Evolutionary conservation across 2,888 invertebrate species (phyloP).

Genomic region (Sabatieria punctata): DNA sequence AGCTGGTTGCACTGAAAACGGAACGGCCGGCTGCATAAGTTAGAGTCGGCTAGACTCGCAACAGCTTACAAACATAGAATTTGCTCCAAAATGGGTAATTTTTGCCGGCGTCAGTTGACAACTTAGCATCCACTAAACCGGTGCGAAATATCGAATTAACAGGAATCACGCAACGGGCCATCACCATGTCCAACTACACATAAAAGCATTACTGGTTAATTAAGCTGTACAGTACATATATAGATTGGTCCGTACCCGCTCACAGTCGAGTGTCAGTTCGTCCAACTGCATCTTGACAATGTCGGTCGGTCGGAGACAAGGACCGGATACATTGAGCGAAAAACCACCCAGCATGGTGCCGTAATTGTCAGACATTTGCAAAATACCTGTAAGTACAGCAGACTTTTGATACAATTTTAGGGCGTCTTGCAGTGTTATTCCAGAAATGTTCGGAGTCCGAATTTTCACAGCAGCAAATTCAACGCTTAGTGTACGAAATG

Average conservation of each 20-base stretch:
- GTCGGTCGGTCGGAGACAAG: constrained; percentile 61
- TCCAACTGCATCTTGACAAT: constrained; percentile 46
- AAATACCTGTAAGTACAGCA: not conserved
- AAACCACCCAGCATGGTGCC: constrained; percentile 84
- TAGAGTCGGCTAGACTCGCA: too few species aligned
- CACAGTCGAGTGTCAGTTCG: not conserved
- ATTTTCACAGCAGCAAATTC: too few species aligned
- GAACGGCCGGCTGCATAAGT: too few species aligned
- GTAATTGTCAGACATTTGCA: constrained; percentile 1
- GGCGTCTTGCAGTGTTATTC: too few species aligned
- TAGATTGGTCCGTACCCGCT: not conserved
- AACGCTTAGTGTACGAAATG: too few species aligned
- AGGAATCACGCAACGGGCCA: constrained; percentile 19
- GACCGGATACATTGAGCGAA: constrained; percentile 83
- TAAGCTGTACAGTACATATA: too few species aligned
- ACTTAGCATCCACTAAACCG: constrained; percentile 13
- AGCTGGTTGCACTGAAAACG: constrained; percentile 7
- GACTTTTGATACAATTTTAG: too few species aligned
- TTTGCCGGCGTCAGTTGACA: constrained; percentile 20
- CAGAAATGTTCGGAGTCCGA: too few species aligned
- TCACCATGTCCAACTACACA: constrained; percentile 18
- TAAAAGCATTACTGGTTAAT: too few species aligned
- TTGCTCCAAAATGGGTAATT: constrained; percentile 19
- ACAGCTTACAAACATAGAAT: constrained; percentile 16
- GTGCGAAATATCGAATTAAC: constrained; percentile 17